phyloP scores from a whole-genome alignment of 1,140 invertebrate genomes.

The Pogonognathellus flavescens region DNA sequence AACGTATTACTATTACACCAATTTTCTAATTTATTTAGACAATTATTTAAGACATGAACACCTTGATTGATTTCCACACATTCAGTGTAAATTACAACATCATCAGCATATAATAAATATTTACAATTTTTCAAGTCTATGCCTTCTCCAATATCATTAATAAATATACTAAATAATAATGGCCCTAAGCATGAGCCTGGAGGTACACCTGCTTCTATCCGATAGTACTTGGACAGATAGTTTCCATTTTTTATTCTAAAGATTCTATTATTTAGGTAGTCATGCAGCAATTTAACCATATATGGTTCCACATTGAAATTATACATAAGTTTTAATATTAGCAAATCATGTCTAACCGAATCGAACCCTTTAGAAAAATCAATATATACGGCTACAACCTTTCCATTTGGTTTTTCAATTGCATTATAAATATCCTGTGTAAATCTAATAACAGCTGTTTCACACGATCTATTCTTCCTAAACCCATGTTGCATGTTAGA shows the following conservation, averaged over 20 bases:
- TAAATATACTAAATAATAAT: background rate
- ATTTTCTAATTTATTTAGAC: background rate
- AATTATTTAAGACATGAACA: background rate
- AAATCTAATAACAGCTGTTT: background rate
- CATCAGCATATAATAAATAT: background rate
- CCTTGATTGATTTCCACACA: background rate
- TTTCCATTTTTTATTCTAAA: background rate
- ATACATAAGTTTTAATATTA: background rate
- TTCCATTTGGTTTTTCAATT: background rate
- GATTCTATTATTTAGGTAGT: background rate
- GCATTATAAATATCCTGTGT: background rate
- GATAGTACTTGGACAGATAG: background rate
- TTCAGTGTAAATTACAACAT: background rate
- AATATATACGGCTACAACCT: background rate
- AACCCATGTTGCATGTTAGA: background rate
- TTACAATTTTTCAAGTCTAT: too few relatives aligned
- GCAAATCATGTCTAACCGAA: background rate
- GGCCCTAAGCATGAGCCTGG: background rate
- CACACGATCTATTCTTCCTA: background rate
- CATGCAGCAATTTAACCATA: background rate
- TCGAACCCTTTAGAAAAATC: background rate
- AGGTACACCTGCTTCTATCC: background rate
- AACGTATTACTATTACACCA: background rate
- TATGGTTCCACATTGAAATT: slow-evolving; percentile 5
- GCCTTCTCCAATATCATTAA: background rate